Base-by-base conservation (phyloP, 53 echinoderm and acorn worm genomes). In the Luidia sarsii region DNA sequence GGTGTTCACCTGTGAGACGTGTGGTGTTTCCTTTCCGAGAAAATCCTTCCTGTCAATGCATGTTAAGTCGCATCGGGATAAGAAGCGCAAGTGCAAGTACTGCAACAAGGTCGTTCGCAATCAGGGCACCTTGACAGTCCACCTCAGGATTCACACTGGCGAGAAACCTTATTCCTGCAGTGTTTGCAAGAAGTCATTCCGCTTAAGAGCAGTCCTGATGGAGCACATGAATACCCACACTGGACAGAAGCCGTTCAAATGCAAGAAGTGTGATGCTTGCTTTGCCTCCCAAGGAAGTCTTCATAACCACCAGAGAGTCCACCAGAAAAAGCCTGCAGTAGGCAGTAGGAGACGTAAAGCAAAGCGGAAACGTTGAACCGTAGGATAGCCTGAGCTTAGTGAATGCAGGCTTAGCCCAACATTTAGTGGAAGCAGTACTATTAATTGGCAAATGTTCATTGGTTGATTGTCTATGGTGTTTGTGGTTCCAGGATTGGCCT, bases 281-380 rank as follows among this genome's bases (percentile, higher is more conserved):
- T 75, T 75, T 28, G 13, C 60, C 4, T 4, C 10, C 8, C 1
- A 10, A 0, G 59, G 75, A 14, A 75, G 35, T 43, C 24, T 75
- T 45, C 20, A 46, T 21, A 23, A 18, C 7, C 75, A 75, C 60
- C 18, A 24, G 4, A 75, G 43, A 31, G 45, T 54, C 2, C 75
- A 75, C 48, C 39, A 60, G 32, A 75, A 75, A 54, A 10, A 64
- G 19, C 31, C n/a, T n/a, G n/a, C n/a, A n/a, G n/a, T n/a, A n/a
- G n/a, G n/a, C n/a, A n/a, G n/a, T n/a, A n/a, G n/a, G n/a, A n/a
- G n/a, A n/a, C n/a, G n/a, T n/a, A n/a, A n/a, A n/a, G n/a, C n/a
- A n/a, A n/a, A n/a, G n/a, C n/a, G n/a, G n/a, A n/a, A n/a, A n/a
- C n/a, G n/a, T n/a, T n/a, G n/a, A n/a, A n/a, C n/a, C n/a, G n/a